Conservation (phyloP, 2,113 vertebrate species). For the Orcinus orca region DNA sequence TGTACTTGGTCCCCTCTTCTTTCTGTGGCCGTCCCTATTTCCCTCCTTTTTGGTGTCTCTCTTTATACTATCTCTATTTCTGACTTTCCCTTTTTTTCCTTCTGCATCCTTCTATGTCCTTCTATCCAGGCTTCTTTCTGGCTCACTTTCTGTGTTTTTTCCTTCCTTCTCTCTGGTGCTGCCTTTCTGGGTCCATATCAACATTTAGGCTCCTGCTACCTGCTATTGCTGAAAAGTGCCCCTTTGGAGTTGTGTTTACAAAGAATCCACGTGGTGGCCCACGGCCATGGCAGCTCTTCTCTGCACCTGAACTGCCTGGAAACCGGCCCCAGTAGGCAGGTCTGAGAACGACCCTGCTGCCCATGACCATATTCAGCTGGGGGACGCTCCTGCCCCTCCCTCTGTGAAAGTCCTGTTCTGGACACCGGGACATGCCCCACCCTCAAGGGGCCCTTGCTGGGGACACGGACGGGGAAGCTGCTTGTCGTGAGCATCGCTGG, state of each 20-base stretch:
- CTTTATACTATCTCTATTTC: not conserved
- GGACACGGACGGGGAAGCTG: not conserved
- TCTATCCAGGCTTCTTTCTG: not conserved
- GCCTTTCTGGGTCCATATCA: constrained; percentile 87
- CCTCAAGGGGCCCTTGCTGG: not conserved
- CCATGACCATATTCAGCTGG: constrained; percentile 48
- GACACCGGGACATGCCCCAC: not conserved
- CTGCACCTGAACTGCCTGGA: not conserved
- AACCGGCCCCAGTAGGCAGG: constrained; percentile 54
- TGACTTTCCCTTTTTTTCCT: not conserved
- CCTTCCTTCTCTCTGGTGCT: constrained; percentile 58
- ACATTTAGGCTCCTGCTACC: constrained; percentile 86
- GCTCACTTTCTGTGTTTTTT: not conserved
- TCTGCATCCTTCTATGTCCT: not conserved
- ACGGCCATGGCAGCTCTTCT: not conserved
- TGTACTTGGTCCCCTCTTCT: not conserved
- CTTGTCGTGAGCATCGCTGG: not conserved
- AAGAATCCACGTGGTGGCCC: constrained; percentile 84
- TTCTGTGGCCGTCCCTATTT: not conserved
- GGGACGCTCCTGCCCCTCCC: constrained; percentile 59
- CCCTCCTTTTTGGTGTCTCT: not conserved
- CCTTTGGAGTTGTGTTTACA: constrained; percentile 86
- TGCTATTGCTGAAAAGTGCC: constrained; percentile 87
- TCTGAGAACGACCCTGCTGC: constrained; percentile 60
- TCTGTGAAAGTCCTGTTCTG: not conserved